phyloP scores from a whole-genome alignment of 2,797 vertebrate genomes.

The Gymnocypris eckloni region DNA sequence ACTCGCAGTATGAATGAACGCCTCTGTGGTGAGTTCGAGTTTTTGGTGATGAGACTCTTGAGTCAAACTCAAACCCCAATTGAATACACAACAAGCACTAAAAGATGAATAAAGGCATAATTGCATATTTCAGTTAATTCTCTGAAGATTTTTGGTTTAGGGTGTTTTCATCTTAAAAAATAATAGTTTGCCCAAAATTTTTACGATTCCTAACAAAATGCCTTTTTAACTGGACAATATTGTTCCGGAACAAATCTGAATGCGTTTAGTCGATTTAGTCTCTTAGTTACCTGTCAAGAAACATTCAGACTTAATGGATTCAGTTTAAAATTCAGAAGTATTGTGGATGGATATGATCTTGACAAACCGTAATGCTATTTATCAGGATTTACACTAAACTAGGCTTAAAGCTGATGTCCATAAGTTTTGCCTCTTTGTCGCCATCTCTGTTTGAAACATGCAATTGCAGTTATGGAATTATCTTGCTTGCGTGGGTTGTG shows the following conservation, averaged over 20 bases:
- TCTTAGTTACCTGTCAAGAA: not conserved
- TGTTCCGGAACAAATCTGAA: not conserved
- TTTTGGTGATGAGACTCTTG: conserved; percentile 6
- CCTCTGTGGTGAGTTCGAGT: conserved; percentile 27
- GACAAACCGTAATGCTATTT: not conserved
- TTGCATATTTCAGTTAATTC: not conserved
- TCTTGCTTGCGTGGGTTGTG: not conserved
- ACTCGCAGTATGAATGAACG: conserved; percentile 12
- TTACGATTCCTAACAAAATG: no score
- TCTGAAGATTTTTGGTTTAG: not conserved
- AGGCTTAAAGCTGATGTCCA: not conserved
- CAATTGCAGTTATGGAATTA: not conserved
- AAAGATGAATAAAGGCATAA: not conserved
- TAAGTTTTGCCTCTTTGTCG: not conserved
- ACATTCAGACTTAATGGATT: no score
- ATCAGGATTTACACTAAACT: not conserved
- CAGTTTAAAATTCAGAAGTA: not conserved
- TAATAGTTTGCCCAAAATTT: not conserved
- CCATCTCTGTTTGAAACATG: not conserved
- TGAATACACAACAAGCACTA: not conserved
- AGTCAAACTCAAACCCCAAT: not conserved
- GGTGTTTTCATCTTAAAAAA: not conserved
- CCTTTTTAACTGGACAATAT: no score
- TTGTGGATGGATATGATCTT: not conserved
- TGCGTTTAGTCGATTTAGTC: not conserved